These are phyloP conservation scores for Cisticola juncidis DNA, from an alignment of 2,113 vertebrate genomes.

Conservation along the genomic window DNA sequence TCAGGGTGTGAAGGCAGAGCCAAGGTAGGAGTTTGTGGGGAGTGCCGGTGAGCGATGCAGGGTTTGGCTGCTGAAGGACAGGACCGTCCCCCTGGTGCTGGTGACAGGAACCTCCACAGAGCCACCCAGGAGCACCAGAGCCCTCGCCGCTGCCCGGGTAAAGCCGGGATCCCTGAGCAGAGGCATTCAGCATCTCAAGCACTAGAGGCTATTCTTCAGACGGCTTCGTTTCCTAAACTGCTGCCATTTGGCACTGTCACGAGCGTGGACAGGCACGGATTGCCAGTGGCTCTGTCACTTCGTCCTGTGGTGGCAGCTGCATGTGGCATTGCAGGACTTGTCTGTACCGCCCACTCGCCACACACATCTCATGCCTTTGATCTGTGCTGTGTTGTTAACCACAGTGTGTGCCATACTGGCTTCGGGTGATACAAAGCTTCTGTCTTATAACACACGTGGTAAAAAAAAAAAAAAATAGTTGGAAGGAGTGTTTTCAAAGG, in stretches of 20 bases:
- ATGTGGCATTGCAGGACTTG: neutral
- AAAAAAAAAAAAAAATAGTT: accelerated
- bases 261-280: accelerated
- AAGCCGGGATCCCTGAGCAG: no score
- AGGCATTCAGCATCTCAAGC: neutral
- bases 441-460: accelerated
- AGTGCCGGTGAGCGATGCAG: accelerated
- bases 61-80: accelerated
- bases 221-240: accelerated
- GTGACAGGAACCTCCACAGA: neutral
- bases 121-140: accelerated
- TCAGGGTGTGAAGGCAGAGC: neutral
- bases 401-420: neutral
- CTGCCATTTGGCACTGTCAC: accelerated
- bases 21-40: accelerated
- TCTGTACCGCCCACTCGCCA: accelerated
- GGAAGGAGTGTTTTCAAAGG: neutral
- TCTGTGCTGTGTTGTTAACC: neutral
- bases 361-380: accelerated
- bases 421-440: neutral
- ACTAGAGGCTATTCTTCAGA: neutral
- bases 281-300: neutral
- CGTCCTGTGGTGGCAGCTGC: accelerated
- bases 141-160: accelerated
- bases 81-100: neutral